Evolutionary conservation across 2,113 vertebrate species (phyloP).

Genomic region (Excalfactoria chinensis): DNA sequence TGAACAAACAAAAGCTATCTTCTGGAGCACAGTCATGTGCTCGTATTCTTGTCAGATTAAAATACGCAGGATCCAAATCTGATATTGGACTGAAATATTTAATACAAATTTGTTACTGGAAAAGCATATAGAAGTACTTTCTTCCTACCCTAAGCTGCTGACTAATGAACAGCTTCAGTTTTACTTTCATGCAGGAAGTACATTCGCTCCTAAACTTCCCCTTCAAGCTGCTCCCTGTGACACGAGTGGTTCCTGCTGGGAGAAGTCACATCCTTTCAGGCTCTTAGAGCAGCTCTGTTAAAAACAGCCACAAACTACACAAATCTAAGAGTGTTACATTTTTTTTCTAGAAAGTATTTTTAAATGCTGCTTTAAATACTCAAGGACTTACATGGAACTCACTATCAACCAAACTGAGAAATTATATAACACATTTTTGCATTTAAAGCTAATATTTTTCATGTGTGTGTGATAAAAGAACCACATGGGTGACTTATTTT

Average conservation of each 20-base stretch:
- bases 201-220: neutral
- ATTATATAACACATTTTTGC: neutral
- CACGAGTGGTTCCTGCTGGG: neutral
- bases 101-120: neutral
- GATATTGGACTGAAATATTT: neutral
- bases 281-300: neutral
- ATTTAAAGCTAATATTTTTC: neutral
- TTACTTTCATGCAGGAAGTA: neutral
- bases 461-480: neutral
- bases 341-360: neutral
- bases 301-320: neutral
- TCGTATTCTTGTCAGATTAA: neutral
- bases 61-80: neutral
- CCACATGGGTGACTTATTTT: rapidly evolving
- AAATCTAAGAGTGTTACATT: neutral
- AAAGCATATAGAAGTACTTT: neutral
- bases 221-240: neutral
- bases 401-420: neutral
- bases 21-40: neutral
- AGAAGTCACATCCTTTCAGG: neutral
- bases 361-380: neutral
- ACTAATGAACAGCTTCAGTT: neutral
- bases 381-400: neutral
- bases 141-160: neutral
- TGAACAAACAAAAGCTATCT: neutral